Evolutionary conservation across 2,797 vertebrate species (phyloP).

Genomic region (Limnodromus scolopaceus): DNA sequence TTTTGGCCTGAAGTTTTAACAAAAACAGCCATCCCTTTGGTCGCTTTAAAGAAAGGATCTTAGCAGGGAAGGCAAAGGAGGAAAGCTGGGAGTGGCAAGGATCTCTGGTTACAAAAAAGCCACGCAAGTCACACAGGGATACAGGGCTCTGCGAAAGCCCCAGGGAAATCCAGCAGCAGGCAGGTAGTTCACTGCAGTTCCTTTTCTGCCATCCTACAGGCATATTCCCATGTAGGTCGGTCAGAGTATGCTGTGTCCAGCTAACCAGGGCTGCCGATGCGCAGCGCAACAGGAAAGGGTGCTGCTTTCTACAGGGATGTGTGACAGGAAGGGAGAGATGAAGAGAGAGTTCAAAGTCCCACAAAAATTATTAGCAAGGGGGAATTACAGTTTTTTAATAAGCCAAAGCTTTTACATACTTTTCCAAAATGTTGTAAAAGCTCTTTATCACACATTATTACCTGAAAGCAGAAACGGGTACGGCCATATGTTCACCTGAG

Average conservation of each 20-base stretch:
- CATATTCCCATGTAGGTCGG: not conserved
- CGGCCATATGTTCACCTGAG: not conserved
- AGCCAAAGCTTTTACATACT: slow-evolving; percentile 41
- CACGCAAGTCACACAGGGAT: not conserved
- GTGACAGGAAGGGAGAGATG: not conserved
- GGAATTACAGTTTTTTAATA: not conserved
- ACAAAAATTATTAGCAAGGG: not conserved
- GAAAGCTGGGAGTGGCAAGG: not conserved
- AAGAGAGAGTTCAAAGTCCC: slow-evolving; percentile 12
- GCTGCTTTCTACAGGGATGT: not conserved
- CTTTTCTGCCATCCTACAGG: not conserved
- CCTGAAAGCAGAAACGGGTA: slow-evolving; percentile 31
- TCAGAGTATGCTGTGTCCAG: not conserved
- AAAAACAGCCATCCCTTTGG: slow-evolving; percentile 12
- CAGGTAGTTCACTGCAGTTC: not conserved
- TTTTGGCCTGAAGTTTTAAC: not conserved
- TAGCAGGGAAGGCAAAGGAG: slow-evolving; percentile 11
- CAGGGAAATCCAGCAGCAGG: not conserved
- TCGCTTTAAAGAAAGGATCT: not conserved
- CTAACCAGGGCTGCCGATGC: not conserved
- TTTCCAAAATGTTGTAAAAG: slow-evolving; percentile 16
- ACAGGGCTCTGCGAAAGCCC: not conserved
- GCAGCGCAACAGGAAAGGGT: not conserved
- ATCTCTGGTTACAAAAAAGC: slow-evolving; percentile 18
- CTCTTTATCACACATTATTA: slow-evolving; percentile 2